Percentiles rank a stretch among this genome's conserved stretches.
Conservation (phyloP, 2,888 invertebrate species). For the Tromatobia lineatoria region DNA sequence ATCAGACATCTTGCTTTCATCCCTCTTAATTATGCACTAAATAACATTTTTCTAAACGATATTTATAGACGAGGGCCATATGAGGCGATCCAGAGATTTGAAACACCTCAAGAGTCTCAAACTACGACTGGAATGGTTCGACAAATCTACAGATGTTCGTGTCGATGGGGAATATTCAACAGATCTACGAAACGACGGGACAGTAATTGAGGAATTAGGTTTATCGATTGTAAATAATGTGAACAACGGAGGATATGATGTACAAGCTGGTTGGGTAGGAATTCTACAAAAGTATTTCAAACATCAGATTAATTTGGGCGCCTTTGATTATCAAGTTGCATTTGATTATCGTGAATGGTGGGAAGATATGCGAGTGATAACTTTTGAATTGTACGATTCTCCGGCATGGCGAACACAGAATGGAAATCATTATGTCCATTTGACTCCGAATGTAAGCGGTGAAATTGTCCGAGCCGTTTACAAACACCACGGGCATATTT, state of each 20-base stretch:
- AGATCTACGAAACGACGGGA: neutral
- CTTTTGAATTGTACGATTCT: constrained; percentile 3
- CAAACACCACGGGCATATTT: neutral
- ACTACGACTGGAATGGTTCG: constrained; percentile 2
- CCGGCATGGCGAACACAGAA: neutral
- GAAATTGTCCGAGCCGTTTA: neutral
- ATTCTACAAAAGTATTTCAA: constrained; percentile 13
- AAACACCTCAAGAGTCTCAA: neutral
- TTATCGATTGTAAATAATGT: neutral
- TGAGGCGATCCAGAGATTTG: no score
- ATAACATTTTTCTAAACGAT: no score
- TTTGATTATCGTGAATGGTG: constrained; percentile 22
- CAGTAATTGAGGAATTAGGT: constrained; percentile 10
- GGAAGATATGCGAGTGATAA: constrained; percentile 15
- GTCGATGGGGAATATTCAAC: neutral
- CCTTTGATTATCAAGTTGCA: neutral
- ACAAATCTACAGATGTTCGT: neutral
- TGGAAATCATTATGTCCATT: neutral
- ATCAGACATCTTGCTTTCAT: no score
- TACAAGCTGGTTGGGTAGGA: neutral
- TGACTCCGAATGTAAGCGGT: neutral
- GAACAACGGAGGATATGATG: constrained; percentile 14
- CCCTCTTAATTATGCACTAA: no score
- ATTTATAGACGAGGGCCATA: no score
- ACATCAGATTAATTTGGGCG: neutral